Evolutionary conservation across 1,140 invertebrate species (phyloP), one percentile per base, ranked within the genome.

Genomic region (Danaus plexippus): DNA sequence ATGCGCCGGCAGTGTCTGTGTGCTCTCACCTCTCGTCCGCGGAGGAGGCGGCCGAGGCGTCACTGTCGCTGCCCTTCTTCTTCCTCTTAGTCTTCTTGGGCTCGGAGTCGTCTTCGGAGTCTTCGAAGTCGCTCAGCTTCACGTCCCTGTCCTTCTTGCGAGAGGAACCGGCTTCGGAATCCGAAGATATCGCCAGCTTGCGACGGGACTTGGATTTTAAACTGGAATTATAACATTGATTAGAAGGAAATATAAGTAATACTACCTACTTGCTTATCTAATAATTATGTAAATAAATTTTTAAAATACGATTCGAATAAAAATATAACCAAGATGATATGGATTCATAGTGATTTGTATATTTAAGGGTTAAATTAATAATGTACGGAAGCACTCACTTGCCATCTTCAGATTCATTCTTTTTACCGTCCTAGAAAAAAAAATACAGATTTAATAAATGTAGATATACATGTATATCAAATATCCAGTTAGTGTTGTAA

Each of bases 111-210:
- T 71, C 75, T 1, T 83, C 80, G 0, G 79, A 82, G 15, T 83
- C 79, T 11, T 85, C 80, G 52, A 85, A 85, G 63, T 84, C 82
- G 43, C 82, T 85, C 18, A 75, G 9, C 40, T 49, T 69, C 7
- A 59, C 54, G 4, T 52, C 55, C 9, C 51, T 51, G 8, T 71
- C 57, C 15, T 75, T 77, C 22, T 67, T 69, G 3, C 71, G 64
- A 2, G 76, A 73, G 0, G 75, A 73, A 1, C 77, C 80, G 9
- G 62, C 77, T 43, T 83, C 82, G 0, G 78, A 81, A 53, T 83
- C 82, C 0, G 80, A 85, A 0, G 78, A 83, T 67, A 85, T 81
- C 0, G 76, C 70, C 51, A 73, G 62, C 4, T 81, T 83, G 47
- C 80, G 78, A 43, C 80, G 75, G 7, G 22, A 32, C 15, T 69